These are phyloP conservation scores for Zophobas atratus DNA, from an alignment of 1,140 invertebrate genomes.

Conservation along the genomic window DNA sequence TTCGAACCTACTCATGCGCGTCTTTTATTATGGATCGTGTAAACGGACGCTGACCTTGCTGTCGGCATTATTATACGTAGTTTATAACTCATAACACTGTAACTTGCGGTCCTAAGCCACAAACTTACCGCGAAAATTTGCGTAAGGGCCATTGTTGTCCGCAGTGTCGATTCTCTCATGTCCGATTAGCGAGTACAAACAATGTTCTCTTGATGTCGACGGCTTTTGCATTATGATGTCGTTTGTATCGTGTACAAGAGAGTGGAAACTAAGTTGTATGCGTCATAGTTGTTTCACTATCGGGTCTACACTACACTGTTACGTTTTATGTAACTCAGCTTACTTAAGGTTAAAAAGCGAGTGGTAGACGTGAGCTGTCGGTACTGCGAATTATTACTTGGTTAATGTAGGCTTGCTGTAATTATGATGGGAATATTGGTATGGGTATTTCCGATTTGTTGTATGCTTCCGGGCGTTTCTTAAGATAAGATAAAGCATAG, in stretches of 20 bases:
- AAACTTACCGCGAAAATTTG: constrained; percentile 6
- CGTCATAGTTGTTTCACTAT: neutral
- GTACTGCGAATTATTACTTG: no score
- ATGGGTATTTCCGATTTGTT: no score
- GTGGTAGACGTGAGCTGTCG: no score
- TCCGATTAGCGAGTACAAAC: constrained; percentile 32
- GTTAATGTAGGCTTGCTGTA: no score
- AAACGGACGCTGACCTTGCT: neutral
- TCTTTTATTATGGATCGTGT: neutral
- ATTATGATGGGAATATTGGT: no score
- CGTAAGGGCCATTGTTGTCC: neutral
- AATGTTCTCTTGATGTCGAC: constrained; percentile 24
- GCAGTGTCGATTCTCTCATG: constrained; percentile 14
- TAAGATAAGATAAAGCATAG: no score
- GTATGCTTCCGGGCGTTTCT: no score
- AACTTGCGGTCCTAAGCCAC: neutral
- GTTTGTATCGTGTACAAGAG: no score
- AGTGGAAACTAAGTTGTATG: neutral
- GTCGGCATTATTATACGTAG: neutral
- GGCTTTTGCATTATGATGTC: constrained; percentile 2
- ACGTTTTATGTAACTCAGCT: no score
- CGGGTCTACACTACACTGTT: no score
- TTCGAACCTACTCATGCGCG: neutral
- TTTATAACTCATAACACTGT: no score
- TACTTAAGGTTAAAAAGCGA: no score